phyloP scores from a whole-genome alignment of 2,797 vertebrate genomes.

The Myotis myotis region DNA sequence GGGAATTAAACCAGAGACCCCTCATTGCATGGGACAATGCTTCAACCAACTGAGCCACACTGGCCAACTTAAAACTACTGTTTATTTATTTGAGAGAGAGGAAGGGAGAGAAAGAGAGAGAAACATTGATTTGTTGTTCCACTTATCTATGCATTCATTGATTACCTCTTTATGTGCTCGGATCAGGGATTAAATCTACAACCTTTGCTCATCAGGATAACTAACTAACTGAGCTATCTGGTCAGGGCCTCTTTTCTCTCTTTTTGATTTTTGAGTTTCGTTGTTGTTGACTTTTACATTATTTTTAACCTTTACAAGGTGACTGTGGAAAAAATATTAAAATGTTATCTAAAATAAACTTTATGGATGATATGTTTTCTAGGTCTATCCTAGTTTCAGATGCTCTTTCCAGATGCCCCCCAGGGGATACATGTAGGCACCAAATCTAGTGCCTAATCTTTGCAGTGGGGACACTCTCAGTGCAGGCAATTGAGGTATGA shows the following conservation, averaged over 20 bases:
- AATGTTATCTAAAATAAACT: background rate
- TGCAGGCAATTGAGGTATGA: background rate
- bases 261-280: background rate
- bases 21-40: too few species aligned
- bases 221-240: background rate
- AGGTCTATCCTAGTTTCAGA: background rate
- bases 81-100: background rate
- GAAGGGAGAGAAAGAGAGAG: background rate
- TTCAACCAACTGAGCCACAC: too few species aligned
- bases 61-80: background rate
- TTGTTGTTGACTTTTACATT: background rate
- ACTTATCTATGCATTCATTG: background rate
- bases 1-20: too few species aligned
- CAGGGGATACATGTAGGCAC: background rate
- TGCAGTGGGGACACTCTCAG: background rate
- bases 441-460: background rate
- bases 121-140: background rate
- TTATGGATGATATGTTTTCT: background rate
- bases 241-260: background rate
- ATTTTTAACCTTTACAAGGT: slow-evolving; percentile 6
- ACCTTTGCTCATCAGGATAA: background rate
- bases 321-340: background rate
- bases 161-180: background rate
- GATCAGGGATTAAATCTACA: background rate
- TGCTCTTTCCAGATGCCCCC: background rate